Conservation (phyloP, 2,113 vertebrate genomes). For the Pluvianellus socialis region DNA sequence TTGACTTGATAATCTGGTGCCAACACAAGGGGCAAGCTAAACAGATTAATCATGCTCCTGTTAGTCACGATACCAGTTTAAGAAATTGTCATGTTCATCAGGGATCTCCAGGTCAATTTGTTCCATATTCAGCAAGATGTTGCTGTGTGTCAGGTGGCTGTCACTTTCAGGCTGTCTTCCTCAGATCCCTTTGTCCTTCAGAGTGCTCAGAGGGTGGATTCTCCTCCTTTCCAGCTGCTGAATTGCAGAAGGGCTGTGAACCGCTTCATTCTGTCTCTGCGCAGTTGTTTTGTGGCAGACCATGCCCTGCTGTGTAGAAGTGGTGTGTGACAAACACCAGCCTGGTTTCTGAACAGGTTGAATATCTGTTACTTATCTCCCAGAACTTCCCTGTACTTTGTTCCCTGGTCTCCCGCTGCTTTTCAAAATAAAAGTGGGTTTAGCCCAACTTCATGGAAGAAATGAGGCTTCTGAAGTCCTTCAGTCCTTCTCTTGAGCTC, state of each 20-base stretch:
- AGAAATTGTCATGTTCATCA: accelerated
- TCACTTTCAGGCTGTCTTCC: background rate
- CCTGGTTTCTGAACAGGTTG: background rate
- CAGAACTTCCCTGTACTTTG: background rate
- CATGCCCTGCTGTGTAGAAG: background rate
- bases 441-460: background rate
- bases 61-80: background rate
- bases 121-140: background rate
- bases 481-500: background rate
- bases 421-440: background rate
- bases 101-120: background rate
- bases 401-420: background rate
- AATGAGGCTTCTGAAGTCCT: background rate
- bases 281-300: background rate
- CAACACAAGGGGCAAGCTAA: background rate
- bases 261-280: background rate
- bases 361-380: background rate
- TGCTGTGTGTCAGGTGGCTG: background rate
- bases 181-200: background rate
- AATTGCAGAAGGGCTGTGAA: background rate
- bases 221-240: background rate
- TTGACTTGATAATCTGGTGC: background rate
- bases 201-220: background rate
- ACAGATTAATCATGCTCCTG: background rate
- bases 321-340: background rate